A percentile compares a stretch with the other conserved stretches of the same genome.
Evolutionary conservation across 2,888 invertebrate species (phyloP).

Genomic region (Eristalinus aeneus): DNA sequence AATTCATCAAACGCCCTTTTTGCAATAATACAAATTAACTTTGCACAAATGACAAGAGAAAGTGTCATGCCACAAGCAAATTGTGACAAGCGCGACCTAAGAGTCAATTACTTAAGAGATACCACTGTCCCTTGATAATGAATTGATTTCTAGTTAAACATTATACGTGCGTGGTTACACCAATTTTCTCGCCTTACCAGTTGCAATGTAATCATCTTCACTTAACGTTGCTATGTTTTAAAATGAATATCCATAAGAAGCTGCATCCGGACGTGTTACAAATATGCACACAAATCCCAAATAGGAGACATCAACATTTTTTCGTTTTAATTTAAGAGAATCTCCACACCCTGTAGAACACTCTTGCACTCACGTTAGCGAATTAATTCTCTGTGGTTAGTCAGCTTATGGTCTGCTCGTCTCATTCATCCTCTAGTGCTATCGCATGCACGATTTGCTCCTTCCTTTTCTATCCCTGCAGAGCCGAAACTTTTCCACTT

Average conservation of each 20-base stretch:
- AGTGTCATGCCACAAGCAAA: neutral
- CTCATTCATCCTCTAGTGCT: neutral
- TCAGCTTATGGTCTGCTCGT: neutral
- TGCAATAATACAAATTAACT: slow-evolving; percentile 22
- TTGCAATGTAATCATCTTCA: slow-evolving; percentile 10
- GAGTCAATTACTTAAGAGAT: neutral
- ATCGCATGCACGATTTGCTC: neutral
- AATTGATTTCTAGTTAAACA: neutral
- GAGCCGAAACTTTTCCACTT: slow-evolving; percentile 45
- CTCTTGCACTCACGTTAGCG: slow-evolving; percentile 30
- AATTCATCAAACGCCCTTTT: slow-evolving; percentile 64
- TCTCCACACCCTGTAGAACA: slow-evolving; percentile 60
- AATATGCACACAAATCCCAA: neutral
- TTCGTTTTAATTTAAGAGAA: slow-evolving; percentile 32
- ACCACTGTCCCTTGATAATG: neutral
- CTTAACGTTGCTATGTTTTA: neutral
- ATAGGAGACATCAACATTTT: neutral
- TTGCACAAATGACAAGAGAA: neutral
- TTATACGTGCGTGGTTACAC: neutral
- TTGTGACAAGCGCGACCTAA: neutral
- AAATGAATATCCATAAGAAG: slow-evolving; percentile 18
- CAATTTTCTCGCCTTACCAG: slow-evolving; percentile 34
- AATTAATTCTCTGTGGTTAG: slow-evolving; percentile 18
- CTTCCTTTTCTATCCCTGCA: slow-evolving; percentile 11
- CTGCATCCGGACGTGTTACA: neutral